Evolutionary conservation across 2,113 vertebrate species (phyloP).

Genomic region (Passer montanus): DNA sequence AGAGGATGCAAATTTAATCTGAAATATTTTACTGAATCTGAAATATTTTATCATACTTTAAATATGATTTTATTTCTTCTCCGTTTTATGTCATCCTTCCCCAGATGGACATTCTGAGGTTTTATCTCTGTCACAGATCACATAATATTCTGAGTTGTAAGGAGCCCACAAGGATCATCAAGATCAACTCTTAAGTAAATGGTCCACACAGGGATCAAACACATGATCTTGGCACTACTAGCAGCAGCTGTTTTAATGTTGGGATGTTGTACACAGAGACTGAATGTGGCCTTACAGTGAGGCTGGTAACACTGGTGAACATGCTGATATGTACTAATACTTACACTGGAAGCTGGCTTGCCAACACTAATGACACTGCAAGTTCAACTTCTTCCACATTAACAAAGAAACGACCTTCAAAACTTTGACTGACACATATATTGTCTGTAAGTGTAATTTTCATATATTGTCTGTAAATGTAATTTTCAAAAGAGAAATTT

Average conservation of each 20-base stretch:
- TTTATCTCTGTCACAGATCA: not conserved
- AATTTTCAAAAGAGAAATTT: not conserved
- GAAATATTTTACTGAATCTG: not conserved
- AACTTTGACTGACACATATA: not conserved
- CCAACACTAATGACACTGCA: not conserved
- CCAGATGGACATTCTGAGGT: not conserved
- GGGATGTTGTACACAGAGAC: fast-evolving
- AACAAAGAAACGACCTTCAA: not conserved
- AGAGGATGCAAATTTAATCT: not conserved
- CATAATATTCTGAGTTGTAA: not conserved
- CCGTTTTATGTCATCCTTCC: not conserved
- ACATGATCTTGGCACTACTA: not conserved
- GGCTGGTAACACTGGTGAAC: not conserved
- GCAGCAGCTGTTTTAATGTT: not conserved
- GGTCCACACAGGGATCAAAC: not conserved
- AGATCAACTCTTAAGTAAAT: not conserved
- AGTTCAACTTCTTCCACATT: not conserved
- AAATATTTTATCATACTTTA: not conserved
- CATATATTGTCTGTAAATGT: not conserved
- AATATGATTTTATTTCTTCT: not conserved
- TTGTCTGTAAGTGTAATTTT: not conserved
- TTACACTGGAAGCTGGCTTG: not conserved
- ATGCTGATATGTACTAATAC: too few species aligned
- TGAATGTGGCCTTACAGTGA: not conserved
- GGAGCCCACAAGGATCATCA: not conserved